Evolutionary conservation across 2,888 invertebrate species (phyloP), one percentile per base, ranked within the genome.

Genomic region (Julus scanicus): DNA sequence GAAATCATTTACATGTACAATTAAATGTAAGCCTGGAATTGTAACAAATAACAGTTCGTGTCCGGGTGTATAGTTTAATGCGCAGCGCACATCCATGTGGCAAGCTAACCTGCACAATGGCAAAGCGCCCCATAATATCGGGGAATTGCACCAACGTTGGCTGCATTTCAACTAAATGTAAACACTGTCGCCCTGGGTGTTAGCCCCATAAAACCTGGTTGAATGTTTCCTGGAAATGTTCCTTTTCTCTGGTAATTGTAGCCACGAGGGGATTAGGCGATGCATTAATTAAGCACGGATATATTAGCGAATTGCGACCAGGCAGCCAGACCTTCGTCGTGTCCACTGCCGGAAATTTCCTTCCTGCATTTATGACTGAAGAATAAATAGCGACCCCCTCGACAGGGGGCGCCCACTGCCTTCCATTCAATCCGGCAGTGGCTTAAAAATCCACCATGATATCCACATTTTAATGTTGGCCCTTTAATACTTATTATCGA

Each of bases 161-260:
- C 85, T 85, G 85, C 85, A 85, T 85, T 44, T 85, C 85, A 85
- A 85, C 85, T 44, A 85, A 85, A 85, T 85, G 85, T 85, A 85
- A 85, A 85, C 85, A 85, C 44, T 85, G 85, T 85, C 85, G 85
- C 85, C 85, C 85, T 48, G 40, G 85, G 85, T 85, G 85, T 85
- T 44, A 85, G 85, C 85, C 44, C 48, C 85, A 48, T 85, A 85
- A 85, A 85, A 85, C 85, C 44, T 48, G 48, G 85, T 48, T 85
- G 48, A 85, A 85, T 85, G 85, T 85, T 85, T 85, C 85, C 85
- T 85, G 85, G 40, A 48, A 85, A 85, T 85, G 85, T 85, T 48
- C 85, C 48, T 48, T 85, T 85, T 85, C 85, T 85, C 85, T 85
- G 40, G 40, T 85, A 85, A 85, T 85, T 85, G 85, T 85, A 40